Conservation (phyloP, 2,113 vertebrate genomes). For the Tenrec ecaudatus region DNA sequence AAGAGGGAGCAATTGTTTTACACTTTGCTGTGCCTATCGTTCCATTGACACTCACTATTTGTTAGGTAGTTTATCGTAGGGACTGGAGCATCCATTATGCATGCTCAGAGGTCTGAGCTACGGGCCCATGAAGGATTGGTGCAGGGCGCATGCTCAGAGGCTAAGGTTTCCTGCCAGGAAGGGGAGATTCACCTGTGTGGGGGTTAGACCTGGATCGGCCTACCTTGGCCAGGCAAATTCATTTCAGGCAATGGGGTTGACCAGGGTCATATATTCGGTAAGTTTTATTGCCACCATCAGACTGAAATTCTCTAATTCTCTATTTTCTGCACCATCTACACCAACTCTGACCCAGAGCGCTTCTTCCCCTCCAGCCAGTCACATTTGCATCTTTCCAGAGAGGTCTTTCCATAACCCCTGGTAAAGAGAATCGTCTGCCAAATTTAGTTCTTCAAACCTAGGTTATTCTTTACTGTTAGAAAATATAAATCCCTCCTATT, state of each 20-base stretch:
- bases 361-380: not conserved
- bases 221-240: too few species aligned
- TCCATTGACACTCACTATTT: not conserved
- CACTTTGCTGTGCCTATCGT: not conserved
- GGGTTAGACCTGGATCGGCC: too few species aligned
- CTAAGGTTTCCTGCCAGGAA: too few species aligned
- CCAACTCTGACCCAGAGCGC: not conserved
- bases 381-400: not conserved
- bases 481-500: not conserved
- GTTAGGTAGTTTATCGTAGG: too few species aligned
- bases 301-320: not conserved
- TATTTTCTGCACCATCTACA: not conserved
- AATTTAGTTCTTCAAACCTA: not conserved
- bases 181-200: too few species aligned
- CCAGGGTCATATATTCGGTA: not conserved
- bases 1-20: not conserved
- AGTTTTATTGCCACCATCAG: not conserved
- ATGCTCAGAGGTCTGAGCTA: too few species aligned
- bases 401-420: not conserved
- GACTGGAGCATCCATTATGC: too few species aligned
- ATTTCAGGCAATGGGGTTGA: too few species aligned
- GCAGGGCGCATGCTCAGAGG: too few species aligned
- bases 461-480: not conserved
- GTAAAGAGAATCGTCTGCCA: not conserved
- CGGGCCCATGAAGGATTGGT: too few species aligned